Conservation (phyloP, 2,113 vertebrate genomes). For the Pelecanus crispus region DNA sequence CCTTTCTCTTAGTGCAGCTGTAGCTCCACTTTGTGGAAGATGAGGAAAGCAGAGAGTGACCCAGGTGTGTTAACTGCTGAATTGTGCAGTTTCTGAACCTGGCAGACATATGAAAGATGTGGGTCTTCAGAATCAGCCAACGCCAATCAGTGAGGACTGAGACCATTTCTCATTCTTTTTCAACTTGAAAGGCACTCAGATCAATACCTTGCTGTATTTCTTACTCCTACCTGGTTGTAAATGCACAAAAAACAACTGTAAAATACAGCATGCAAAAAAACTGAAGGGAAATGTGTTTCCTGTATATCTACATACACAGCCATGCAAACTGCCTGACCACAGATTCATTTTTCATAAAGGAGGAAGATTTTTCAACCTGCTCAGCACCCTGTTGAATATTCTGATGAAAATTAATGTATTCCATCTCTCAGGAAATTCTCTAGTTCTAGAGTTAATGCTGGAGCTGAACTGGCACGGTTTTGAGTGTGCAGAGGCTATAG, state of each 20-base stretch:
- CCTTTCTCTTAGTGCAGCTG: constrained; percentile 41
- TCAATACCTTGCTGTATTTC: neutral
- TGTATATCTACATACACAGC: neutral
- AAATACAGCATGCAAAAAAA: neutral
- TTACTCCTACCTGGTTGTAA: neutral
- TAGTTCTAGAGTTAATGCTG: neutral
- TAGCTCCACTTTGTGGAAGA: constrained; percentile 78
- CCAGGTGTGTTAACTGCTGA: neutral
- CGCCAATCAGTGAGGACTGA: neutral
- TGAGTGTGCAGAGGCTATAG: neutral
- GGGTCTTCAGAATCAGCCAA: neutral
- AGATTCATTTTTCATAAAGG: neutral
- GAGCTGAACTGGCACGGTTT: neutral
- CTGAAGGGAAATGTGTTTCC: neutral
- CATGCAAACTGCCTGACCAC: neutral
- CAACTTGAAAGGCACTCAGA: neutral
- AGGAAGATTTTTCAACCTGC: neutral
- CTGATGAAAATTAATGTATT: neutral
- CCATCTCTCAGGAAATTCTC: neutral
- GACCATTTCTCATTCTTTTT: neutral
- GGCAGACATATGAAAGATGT: neutral
- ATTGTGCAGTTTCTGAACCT: neutral
- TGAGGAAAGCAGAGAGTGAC: neutral
- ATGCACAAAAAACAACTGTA: neutral
- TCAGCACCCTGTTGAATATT: neutral